These are phyloP conservation scores for Rosalia funebris DNA, from an alignment of 2,888 invertebrate species.

Conservation along the genomic window DNA sequence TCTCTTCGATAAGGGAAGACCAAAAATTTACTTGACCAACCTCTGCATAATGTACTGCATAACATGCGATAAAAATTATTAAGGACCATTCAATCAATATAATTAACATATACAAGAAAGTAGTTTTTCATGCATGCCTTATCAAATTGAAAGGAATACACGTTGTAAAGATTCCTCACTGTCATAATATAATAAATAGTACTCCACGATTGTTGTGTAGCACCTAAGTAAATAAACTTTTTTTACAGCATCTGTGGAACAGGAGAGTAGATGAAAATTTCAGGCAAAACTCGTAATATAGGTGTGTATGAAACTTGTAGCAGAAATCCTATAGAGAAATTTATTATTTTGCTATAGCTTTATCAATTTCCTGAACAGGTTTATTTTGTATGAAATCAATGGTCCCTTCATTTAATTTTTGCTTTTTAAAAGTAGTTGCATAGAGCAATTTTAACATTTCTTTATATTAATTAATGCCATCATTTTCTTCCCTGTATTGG, in stretches of 20 bases:
- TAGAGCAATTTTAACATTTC: slow-evolving; percentile 6
- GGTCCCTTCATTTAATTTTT: slow-evolving; percentile 10
- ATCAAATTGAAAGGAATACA: too few species aligned
- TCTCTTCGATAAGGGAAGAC: too few species aligned
- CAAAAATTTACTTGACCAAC: too few species aligned
- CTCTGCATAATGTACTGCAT: too few species aligned
- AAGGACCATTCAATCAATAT: too few species aligned
- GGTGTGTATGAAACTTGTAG: slow-evolving; percentile 39
- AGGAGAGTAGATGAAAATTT: slow-evolving; percentile 49
- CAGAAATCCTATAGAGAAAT: slow-evolving; percentile 12
- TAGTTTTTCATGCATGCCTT: too few species aligned
- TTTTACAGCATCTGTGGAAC: slow-evolving; percentile 45
- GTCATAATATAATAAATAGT: too few species aligned
- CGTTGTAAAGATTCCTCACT: too few species aligned
- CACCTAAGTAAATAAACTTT: slow-evolving; percentile 25
- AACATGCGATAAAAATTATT: too few species aligned
- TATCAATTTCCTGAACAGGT: neutral
- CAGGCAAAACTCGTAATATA: slow-evolving; percentile 34
- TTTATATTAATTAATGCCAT: neutral
- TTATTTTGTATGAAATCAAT: slow-evolving; percentile 3
- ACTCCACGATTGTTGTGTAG: neutral
- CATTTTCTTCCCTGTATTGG: too few species aligned
- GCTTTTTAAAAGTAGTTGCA: slow-evolving; percentile 16
- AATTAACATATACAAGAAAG: too few species aligned
- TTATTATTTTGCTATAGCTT: slow-evolving; percentile 19